phyloP scores from a whole-genome alignment of 1,140 invertebrate species.

The Cecropterus lyciades region DNA sequence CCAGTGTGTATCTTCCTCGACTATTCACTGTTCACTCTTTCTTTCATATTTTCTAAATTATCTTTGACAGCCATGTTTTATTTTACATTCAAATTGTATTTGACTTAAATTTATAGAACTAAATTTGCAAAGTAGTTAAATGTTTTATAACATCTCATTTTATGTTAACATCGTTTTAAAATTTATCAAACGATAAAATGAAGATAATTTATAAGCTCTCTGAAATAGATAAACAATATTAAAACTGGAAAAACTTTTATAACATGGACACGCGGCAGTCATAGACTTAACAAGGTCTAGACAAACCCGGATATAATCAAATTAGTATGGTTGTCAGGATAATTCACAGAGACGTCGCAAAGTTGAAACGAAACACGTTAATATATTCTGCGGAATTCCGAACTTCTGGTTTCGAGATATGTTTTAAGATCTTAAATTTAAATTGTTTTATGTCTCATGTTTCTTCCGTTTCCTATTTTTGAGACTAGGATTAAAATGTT shows the following conservation, averaged over 20 bases:
- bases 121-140: no score
- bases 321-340: not conserved
- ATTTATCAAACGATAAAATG: no score
- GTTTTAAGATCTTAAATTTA: not conserved
- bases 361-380: conserved; percentile 2
- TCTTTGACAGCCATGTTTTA: no score
- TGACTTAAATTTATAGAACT: no score
- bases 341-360: conserved; percentile 1
- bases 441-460: not conserved
- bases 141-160: no score
- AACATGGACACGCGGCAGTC: not conserved
- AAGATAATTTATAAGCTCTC: no score
- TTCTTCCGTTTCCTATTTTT: not conserved
- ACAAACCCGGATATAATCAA: not conserved
- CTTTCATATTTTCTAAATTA: no score
- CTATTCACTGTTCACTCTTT: no score
- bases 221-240: not conserved
- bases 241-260: not conserved
- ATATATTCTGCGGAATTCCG: not conserved
- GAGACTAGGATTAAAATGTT: no score
- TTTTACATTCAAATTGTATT: no score
- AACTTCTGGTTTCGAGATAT: not conserved
- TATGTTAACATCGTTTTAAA: no score
- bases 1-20: no score
- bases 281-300: conserved; percentile 3